Evolutionary conservation across 2,797 vertebrate genomes (phyloP), one percentile per base, ranked within the genome.

Genomic region (Phataginus tricuspis): DNA sequence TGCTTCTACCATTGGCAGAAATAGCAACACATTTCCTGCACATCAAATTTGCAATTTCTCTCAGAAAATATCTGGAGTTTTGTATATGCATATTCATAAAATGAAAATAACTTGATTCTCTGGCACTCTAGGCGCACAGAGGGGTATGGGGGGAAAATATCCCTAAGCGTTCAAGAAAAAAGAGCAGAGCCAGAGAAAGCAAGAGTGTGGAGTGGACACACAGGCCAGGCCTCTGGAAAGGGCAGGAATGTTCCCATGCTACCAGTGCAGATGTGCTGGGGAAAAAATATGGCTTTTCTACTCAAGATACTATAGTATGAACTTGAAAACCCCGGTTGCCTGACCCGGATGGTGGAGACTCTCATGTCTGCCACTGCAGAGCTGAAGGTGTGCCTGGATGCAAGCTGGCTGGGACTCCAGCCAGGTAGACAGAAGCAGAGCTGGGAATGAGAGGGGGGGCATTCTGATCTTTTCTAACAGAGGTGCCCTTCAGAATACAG

Each of bases 61-160:
- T 77, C 9, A 19, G 74, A 97, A 97, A 97, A 82, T 86, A 96
- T 92, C 80, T 96, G 93, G 79, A 21, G 59, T 51, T 95, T 96
- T 94, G 55, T 53, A 90, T 61, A 96, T 97, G 92, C 90, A 97
- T 97, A 97, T 97, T 97, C 96, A 97, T 97, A 90, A 95, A 96
- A 88, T 96, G 68, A 96, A 96, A 98, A 97, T 96, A 96, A 95
- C 74, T 86, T 71, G 53, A 94, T 95, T 74, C 19, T 7, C 77
- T 93, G 96, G 94, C 80, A 55, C 80, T 89, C 71, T 69, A 78
- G 88, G n/a, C 29, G 25, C 90, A 82, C 91, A 69, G 55, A 61
- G 92, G 31, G 19, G 1, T 25, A 87, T 53, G 10, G 55, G 91
- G 91, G 42, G 86, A 27, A 69, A 94, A 82, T n/a, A 37, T 53